Conservation (phyloP, 1,140 invertebrate genomes). For the Lepidurus packardi region DNA sequence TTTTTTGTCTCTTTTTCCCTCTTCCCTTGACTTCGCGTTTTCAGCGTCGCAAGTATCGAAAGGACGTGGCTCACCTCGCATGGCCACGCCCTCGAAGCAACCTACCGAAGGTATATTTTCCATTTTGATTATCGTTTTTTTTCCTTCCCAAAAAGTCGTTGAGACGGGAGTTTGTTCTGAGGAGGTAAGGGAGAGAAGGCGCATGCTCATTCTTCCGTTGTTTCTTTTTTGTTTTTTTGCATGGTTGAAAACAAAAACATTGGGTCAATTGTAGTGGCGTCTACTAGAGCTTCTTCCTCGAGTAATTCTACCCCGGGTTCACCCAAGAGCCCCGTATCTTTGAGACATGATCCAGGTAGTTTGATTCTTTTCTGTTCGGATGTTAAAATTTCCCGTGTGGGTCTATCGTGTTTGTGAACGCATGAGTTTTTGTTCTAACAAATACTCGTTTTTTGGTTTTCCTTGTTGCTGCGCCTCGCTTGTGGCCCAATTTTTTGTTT, state of each 20-base stretch:
- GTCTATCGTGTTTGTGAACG: neutral
- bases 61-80: conserved; percentile 7
- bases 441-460: conserved; percentile 31
- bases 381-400: neutral
- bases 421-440: conserved; percentile 17
- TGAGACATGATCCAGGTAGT: neutral
- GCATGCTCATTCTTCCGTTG: conserved; percentile 6
- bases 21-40: neutral
- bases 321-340: conserved; percentile 20
- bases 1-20: neutral
- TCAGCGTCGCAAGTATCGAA: conserved; percentile 10
- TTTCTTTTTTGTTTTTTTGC: neutral
- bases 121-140: neutral
- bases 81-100: conserved; percentile 1
- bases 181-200: neutral
- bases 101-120: conserved; percentile 4
- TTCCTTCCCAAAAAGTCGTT: neutral
- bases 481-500: neutral
- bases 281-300: neutral
- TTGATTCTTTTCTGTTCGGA: neutral
- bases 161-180: neutral
- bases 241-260: conserved; percentile 11
- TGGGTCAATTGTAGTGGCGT: neutral
- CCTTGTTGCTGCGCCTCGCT: conserved; percentile 24
- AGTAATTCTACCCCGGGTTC: conserved; percentile 24